These are phyloP conservation scores for Saguinus midas DNA, from an alignment of 2,113 vertebrate genomes.

Conservation along the genomic window DNA sequence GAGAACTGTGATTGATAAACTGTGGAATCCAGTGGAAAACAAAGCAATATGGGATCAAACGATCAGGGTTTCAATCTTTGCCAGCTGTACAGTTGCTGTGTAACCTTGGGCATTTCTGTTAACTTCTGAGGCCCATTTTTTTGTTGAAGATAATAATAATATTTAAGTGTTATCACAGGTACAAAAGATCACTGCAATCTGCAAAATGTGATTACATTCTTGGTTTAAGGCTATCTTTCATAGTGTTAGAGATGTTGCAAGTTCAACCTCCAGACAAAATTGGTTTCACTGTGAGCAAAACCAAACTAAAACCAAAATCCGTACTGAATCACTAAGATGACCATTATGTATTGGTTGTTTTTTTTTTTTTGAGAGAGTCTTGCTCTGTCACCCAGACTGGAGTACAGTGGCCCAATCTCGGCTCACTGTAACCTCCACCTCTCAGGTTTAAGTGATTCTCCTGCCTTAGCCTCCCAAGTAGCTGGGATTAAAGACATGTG, in stretches of 20 bases:
- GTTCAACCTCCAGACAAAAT: slow-evolving; percentile 8
- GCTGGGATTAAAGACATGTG: too few relatives aligned
- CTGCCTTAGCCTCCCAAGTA: too few relatives aligned
- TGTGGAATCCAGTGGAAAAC: not conserved
- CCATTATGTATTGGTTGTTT: too few relatives aligned
- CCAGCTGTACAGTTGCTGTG: not conserved
- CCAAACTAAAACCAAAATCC: not conserved
- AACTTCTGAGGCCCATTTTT: not conserved
- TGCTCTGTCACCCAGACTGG: too few relatives aligned
- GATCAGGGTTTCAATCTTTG: not conserved
- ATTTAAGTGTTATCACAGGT: not conserved
- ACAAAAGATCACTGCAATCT: not conserved
- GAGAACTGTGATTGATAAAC: not conserved
- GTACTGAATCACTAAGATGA: not conserved
- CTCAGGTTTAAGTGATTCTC: too few relatives aligned
- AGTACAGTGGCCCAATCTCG: too few relatives aligned
- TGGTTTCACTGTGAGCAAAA: not conserved
- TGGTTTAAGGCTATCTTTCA: not conserved
- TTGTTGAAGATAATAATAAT: not conserved
- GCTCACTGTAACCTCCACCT: too few relatives aligned
- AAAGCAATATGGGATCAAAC: not conserved
- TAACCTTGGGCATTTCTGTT: not conserved
- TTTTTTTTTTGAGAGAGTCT: too few relatives aligned
- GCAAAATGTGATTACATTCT: not conserved
- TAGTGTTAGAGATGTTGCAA: not conserved